These are phyloP conservation scores for Sebastolobus altivelis DNA, from an alignment of 2,797 vertebrate genomes.

Conservation along the genomic window DNA sequence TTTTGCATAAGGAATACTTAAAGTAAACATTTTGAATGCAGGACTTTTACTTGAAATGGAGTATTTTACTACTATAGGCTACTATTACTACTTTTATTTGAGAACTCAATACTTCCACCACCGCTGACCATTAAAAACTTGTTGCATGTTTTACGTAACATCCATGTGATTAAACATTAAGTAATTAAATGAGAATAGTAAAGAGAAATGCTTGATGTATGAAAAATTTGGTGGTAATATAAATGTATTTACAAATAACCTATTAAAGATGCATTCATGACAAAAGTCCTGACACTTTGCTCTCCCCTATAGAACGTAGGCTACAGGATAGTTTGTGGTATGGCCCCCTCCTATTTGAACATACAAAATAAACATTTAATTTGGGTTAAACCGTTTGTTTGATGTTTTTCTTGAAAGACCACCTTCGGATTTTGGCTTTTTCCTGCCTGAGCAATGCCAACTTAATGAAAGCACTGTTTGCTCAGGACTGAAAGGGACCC, in stretches of 20 bases:
- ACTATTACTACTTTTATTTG: background rate
- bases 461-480: conserved; percentile 67
- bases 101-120: background rate
- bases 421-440: conserved; percentile 24
- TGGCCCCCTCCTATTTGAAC: background rate
- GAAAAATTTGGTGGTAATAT: background rate
- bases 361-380: background rate
- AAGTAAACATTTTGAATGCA: background rate
- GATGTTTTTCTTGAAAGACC: conserved; percentile 12
- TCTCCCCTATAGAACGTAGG: too few relatives aligned
- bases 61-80: background rate
- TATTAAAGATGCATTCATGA: background rate
- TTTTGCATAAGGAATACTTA: too few relatives aligned
- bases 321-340: background rate
- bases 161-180: background rate
- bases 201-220: background rate
- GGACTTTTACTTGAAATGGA: too few relatives aligned
- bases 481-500: conserved; percentile 55
- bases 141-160: background rate
- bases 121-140: background rate
- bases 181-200: background rate
- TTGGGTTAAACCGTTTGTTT: conserved; percentile 18
- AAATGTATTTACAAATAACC: background rate
- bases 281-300: too few relatives aligned
- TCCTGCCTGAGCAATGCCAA: conserved; percentile 24